phyloP scores from a whole-genome alignment of 2,888 invertebrate species.

The Caenorhabditis japonica region DNA sequence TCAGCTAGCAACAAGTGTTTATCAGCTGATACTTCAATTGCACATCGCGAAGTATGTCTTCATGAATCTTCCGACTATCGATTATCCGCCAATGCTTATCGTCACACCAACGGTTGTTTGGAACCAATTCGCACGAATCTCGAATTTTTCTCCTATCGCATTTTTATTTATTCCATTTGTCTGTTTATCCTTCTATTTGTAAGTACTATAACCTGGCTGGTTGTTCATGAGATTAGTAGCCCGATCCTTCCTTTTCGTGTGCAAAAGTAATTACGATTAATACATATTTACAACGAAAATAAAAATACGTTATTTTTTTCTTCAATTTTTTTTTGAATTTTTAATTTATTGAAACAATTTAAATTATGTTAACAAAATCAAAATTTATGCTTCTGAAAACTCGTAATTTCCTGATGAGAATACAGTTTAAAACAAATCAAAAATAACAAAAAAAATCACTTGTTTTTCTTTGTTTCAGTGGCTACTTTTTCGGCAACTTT shows the following conservation, averaged over 20 bases:
- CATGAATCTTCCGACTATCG: slow-evolving; percentile 6
- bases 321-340: too few species aligned
- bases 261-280: slow-evolving; percentile 19
- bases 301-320: too few species aligned
- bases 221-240: slow-evolving; percentile 37
- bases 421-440: slow-evolving; percentile 17
- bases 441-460: slow-evolving; percentile 4
- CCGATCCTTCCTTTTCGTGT: slow-evolving; percentile 28
- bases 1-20: slow-evolving; percentile 44
- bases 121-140: slow-evolving; percentile 29
- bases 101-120: slow-evolving; percentile 37
- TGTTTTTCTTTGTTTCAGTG: slow-evolving; percentile 41
- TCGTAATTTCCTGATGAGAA: slow-evolving; percentile 44
- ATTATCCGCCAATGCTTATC: slow-evolving; percentile 29
- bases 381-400: background rate
- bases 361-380: too few species aligned
- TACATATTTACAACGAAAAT: too few species aligned
- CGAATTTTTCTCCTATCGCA: slow-evolving; percentile 46
- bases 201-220: slow-evolving; percentile 45
- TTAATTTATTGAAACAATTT: too few species aligned
- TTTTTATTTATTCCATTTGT: slow-evolving; percentile 40
- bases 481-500: slow-evolving; percentile 15
- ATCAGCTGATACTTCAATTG: slow-evolving; percentile 46
- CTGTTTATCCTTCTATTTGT: slow-evolving; percentile 33
- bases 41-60: slow-evolving; percentile 40